phyloP scores from a whole-genome alignment of 2,797 vertebrate genomes.

The Chelon auratus region DNA sequence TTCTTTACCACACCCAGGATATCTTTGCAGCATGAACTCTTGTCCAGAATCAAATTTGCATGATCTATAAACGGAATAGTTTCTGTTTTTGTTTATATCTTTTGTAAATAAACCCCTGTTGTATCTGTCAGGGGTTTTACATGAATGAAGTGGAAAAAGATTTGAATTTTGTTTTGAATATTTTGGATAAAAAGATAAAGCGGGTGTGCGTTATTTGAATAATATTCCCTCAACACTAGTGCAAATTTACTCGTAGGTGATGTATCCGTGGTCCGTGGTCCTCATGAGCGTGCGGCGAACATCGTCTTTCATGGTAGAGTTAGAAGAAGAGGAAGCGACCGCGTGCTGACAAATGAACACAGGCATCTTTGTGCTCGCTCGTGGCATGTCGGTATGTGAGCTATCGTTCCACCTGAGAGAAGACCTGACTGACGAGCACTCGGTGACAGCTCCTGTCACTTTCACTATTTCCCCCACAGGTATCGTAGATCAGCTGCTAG shows the following conservation, averaged over 20 bases:
- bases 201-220: background rate
- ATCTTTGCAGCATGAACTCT: background rate
- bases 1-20: conserved; percentile 24
- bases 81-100: conserved; percentile 14
- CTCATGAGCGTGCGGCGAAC: background rate
- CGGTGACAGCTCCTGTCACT: conserved; percentile 60
- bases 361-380: conserved; percentile 52
- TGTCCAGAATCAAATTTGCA: conserved; percentile 10
- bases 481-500: conserved; percentile 22
- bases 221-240: background rate
- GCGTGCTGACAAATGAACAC: conserved; percentile 21
- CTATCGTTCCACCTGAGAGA: conserved; percentile 46
- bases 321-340: conserved; percentile 23
- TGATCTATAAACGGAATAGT: conserved; percentile 18
- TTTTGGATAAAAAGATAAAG: conserved; percentile 25
- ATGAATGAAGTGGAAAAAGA: background rate
- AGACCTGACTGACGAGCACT: conserved; percentile 51
- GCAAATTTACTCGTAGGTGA: too few species aligned
- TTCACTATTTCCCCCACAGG: conserved; percentile 38
- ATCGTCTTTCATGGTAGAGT: conserved; percentile 17
- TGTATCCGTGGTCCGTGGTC: too few species aligned
- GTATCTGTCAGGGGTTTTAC: background rate
- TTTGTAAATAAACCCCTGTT: conserved; percentile 6
- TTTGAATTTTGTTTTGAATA: conserved; percentile 60
- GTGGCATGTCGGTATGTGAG: conserved; percentile 61